Conservation (phyloP, 2,113 vertebrate species). For the Xenopus laevis region DNA sequence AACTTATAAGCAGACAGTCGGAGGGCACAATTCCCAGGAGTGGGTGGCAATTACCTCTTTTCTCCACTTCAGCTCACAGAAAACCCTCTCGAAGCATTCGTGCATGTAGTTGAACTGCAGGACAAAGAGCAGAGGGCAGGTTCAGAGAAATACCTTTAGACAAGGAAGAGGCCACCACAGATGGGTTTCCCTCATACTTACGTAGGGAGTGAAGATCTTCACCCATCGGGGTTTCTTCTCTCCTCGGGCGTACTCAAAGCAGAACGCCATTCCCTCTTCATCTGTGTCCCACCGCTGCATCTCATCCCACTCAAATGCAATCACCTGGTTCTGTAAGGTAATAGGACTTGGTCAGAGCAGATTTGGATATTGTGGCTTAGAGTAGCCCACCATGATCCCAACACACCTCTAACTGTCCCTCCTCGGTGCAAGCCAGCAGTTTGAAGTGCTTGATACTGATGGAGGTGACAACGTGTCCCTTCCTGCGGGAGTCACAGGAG, state of each 20-base stretch:
- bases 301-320: constrained; percentile 90
- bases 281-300: constrained; percentile 98
- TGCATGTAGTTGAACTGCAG: constrained; percentile 97
- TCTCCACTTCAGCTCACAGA: constrained; percentile 97
- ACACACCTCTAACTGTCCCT: constrained; percentile 86
- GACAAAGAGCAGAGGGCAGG: neutral
- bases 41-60: constrained; percentile 79
- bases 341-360: neutral
- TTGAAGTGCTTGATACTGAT: constrained; percentile 95
- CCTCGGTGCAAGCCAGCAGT: constrained; percentile 91
- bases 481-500: constrained; percentile 89
- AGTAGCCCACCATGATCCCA: neutral
- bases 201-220: constrained; percentile 84
- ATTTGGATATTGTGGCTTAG: neutral
- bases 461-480: constrained; percentile 90
- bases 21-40: too few species aligned
- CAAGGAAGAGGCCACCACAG: neutral
- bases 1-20: too few species aligned
- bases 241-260: constrained; percentile 89
- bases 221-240: constrained; percentile 98
- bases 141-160: neutral
- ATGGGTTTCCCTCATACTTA: constrained; percentile 60
- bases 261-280: constrained; percentile 96
- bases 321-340: constrained; percentile 84
- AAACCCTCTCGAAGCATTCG: constrained; percentile 94